Conservation (phyloP, 2,797 vertebrate species). For the Cossypha polioptera region DNA sequence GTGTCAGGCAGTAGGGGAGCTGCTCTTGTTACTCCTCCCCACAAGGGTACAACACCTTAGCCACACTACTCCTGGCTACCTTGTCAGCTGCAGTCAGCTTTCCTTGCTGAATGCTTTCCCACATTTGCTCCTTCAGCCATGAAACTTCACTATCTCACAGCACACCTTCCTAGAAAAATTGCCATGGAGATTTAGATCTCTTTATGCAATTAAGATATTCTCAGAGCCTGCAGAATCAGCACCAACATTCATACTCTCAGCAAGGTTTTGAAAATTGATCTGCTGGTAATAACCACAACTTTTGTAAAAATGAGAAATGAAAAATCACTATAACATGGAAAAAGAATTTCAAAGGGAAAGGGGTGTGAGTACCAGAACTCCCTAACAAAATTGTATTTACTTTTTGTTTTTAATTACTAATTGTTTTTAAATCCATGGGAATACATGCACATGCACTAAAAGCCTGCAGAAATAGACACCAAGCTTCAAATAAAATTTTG, state of each 20-base stretch:
- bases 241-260: not conserved
- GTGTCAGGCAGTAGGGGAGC: not conserved
- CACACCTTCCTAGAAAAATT: not conserved
- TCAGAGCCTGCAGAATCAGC: not conserved
- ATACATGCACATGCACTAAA: not conserved
- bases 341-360: not conserved
- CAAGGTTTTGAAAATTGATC: not conserved
- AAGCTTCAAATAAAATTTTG: not conserved
- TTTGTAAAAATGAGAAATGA: not conserved
- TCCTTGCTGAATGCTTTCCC: not conserved
- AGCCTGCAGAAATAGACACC: not conserved
- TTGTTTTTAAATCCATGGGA: not conserved
- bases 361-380: not conserved
- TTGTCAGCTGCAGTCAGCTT: not conserved
- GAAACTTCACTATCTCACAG: not conserved
- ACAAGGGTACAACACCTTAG: not conserved
- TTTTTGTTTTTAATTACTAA: not conserved
- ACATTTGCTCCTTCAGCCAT: not conserved
- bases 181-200: not conserved
- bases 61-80: not conserved
- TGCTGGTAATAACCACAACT: not conserved
- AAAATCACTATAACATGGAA: not conserved
- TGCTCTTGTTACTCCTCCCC: not conserved
- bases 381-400: not conserved
- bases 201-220: not conserved